Base-by-base conservation (phyloP, 2,797 vertebrate species). In the Pterois miles region DNA sequence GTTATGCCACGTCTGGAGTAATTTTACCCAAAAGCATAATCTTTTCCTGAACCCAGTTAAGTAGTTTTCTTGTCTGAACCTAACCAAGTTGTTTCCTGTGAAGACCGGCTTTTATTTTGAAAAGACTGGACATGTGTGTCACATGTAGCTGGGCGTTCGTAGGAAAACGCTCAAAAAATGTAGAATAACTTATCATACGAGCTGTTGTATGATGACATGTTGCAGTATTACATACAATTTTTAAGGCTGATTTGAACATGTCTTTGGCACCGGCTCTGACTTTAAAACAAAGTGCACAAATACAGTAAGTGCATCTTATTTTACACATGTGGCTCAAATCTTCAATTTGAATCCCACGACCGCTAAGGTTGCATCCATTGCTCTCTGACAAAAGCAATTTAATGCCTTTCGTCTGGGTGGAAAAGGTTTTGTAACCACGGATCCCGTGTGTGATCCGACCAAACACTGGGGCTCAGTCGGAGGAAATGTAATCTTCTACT, bases 401-500 rank as follows among this genome's bases (percentile, higher is more conserved):
- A 10, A 79, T 71, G 58, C 58, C 9, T 27, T 57, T 12, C 46
- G 46, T 59, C 65, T 65, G 60, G 54, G 46, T 63, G n/a, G 10
- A 50, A 74, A 71, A 50, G 40, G 13, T 71, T 89, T 69, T 71
- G 64, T 6, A 59, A 34, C 59, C 65, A 60, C 58, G 33, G 54
- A 58, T 77, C 79, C 48, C 8, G 14, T 75, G 10, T 82, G 80
- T 69, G 72, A 70, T 54, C 50, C 25, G n/a, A 57, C 20, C 58
- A 73, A 76, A 80, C 83, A 80, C 63, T 3, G 18, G 23, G 31
- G n/a, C 34, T 56, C 62, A 73, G 74, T 82, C 58, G 4, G 71
- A 72, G 77, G 52, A 84, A 82, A 83, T 76, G 76, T 84, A 83
- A 87, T 86, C 82, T 83, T 84, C 75, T 53, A 33, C 72, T 78